Evolutionary conservation across 2,797 vertebrate genomes (phyloP), one percentile per base, ranked within the genome.

Genomic region (Molossus molossus): DNA sequence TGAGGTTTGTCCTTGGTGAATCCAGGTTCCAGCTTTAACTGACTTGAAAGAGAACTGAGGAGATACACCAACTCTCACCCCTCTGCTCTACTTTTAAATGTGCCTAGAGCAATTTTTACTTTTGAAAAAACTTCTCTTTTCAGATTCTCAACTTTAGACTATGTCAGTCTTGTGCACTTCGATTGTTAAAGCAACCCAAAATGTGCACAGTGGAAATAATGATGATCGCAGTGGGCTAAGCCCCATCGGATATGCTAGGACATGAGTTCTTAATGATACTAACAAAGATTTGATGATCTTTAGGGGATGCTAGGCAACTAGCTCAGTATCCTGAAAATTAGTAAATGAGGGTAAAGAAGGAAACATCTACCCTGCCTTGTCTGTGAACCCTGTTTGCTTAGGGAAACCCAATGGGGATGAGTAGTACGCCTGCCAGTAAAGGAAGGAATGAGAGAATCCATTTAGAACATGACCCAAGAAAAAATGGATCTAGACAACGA

Each of bases 81-180:
- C 8, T 64, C 0, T 58, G 65, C 69, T 70, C 79, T 95, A n/a
- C 50, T 90, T 92, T 95, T 25, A 85, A 88, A 91, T 94, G 82
- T 91, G 85, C 70, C 92, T 87, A 50, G 27, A 92, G 82, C 86
- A 81, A 94, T 86, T 95, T 92, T 94, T 37, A 57, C 58, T 37
- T 85, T 86, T 83, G 18, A n/a, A 58, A 58, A 89, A 91, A 80
- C 12, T 81, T 48, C 2, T 40, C 33, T 87, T 80, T 55, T 40
- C n/a, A 37, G 86, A 57, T 84, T 95, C 37, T 92, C 88, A 73
- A 62, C 92, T 91, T 76, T 13, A 91, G 14, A 65, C 64, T 37
- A 40, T 40, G 23, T 83, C 45, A 53, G 50, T 45, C 90, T 81
- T 70, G 5, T 64, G 70, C 20, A 20, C 48, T 60, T 83, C 33